Evolutionary conservation across 2,113 vertebrate genomes (phyloP).

Genomic region (Fregetta grallaria): DNA sequence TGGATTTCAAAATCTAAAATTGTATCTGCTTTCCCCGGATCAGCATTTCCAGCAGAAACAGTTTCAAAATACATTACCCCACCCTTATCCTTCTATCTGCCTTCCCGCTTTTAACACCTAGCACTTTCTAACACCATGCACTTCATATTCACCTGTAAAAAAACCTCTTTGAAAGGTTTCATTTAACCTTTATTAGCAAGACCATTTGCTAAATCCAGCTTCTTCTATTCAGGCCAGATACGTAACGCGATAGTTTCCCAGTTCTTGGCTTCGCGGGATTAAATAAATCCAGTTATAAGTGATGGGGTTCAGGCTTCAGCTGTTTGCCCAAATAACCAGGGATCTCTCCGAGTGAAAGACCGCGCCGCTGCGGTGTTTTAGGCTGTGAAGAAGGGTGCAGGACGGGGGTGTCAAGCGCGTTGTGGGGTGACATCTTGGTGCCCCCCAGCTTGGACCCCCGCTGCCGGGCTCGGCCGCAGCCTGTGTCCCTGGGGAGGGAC

Average conservation of each 20-base stretch:
- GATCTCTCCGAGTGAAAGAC: neutral
- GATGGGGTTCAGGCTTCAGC: conserved; percentile 26
- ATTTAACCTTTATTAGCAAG: conserved; percentile 18
- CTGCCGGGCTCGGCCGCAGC: neutral
- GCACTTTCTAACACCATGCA: fast-evolving
- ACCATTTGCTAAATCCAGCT: conserved; percentile 33
- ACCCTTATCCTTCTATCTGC: neutral
- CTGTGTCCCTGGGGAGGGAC: neutral
- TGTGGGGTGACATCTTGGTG: neutral
- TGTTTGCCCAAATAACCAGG: neutral
- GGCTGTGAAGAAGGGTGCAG: neutral
- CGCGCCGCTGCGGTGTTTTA: fast-evolving
- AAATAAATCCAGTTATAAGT: conserved; percentile 30
- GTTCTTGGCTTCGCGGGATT: neutral
- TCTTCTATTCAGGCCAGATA: neutral
- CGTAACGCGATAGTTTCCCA: neutral
- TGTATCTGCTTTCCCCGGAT: neutral
- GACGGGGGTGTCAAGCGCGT: fast-evolving
- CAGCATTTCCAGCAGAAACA: neutral
- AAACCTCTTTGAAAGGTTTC: neutral
- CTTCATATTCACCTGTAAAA: neutral
- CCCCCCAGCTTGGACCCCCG: neutral
- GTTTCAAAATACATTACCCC: neutral
- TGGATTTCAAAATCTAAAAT: neutral
- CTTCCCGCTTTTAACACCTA: neutral